These are phyloP conservation scores for Hepsetus odoe DNA, from an alignment of 2,113 vertebrate genomes.

Conservation along the genomic window DNA sequence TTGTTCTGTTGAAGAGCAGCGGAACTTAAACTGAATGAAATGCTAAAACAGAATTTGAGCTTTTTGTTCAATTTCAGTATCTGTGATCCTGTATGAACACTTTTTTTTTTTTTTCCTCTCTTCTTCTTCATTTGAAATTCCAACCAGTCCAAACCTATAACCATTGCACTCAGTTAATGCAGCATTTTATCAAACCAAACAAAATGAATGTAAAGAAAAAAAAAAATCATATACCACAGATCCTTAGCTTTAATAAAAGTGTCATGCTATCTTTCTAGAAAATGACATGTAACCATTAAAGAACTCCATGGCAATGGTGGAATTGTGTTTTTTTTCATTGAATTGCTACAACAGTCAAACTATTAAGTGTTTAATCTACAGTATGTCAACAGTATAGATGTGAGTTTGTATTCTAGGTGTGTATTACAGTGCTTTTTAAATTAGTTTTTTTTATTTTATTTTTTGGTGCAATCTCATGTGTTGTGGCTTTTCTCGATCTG, in stretches of 20 bases:
- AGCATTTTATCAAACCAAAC: constrained; percentile 78
- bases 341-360: not conserved
- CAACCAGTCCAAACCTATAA: constrained; percentile 33
- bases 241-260: constrained; percentile 86
- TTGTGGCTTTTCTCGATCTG: too few species aligned
- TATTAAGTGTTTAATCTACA: too few species aligned
- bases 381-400: too few species aligned
- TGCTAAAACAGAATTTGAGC: too few species aligned
- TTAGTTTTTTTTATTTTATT: not conserved
- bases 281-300: constrained; percentile 88
- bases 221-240: constrained; percentile 80
- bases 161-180: constrained; percentile 69
- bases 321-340: constrained; percentile 77
- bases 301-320: constrained; percentile 84
- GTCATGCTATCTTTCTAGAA: constrained; percentile 85
- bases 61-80: constrained; percentile 14
- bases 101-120: constrained; percentile 6
- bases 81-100: constrained; percentile 42
- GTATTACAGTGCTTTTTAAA: not conserved
- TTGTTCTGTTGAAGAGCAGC: constrained; percentile 44
- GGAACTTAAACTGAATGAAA: constrained; percentile 38
- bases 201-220: constrained; percentile 64
- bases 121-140: constrained; percentile 28
- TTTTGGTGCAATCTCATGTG: too few species aligned
- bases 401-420: too few species aligned